Evolutionary conservation across 1,140 invertebrate genomes (phyloP).

Genomic region (Eriocheir sinensis): DNA sequence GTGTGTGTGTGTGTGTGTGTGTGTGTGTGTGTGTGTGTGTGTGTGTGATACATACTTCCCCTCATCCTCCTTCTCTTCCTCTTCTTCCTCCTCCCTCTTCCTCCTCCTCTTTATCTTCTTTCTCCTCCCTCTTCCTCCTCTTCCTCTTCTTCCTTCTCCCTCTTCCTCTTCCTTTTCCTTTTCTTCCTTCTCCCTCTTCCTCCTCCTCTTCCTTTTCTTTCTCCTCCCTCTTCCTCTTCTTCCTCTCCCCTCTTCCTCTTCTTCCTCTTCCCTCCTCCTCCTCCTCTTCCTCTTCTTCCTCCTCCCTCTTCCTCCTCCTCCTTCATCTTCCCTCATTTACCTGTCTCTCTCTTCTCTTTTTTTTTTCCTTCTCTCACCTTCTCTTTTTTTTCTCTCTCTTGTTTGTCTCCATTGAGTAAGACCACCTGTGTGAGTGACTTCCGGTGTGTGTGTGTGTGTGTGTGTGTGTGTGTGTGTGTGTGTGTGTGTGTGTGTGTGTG

Average conservation of each 20-base stretch:
- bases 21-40: constrained; percentile 22
- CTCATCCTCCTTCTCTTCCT: constrained; percentile 27
- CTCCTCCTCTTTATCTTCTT: not conserved
- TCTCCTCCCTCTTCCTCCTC: not conserved
- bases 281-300: too few relatives aligned
- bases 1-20: constrained; percentile 22
- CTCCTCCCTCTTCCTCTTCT: not conserved
- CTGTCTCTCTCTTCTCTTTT: too few relatives aligned
- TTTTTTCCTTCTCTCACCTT: too few relatives aligned
- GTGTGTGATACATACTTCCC: constrained; percentile 7
- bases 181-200: not conserved
- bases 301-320: too few relatives aligned
- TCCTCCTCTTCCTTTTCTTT: not conserved
- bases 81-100: not conserved
- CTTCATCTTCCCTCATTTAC: too few relatives aligned
- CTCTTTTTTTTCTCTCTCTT: too few relatives aligned
- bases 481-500: too few relatives aligned
- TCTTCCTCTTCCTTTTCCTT: not conserved
- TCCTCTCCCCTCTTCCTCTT: not conserved
- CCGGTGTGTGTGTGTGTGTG: too few relatives aligned
- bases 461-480: too few relatives aligned
- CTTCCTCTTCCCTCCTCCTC: not conserved
- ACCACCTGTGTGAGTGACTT: too few relatives aligned
- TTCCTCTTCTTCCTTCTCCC: constrained; percentile 7
- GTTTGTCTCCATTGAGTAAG: too few relatives aligned